Evolutionary conservation across 2,797 vertebrate species (phyloP).

Genomic region (Leucoraja ocellata): DNA sequence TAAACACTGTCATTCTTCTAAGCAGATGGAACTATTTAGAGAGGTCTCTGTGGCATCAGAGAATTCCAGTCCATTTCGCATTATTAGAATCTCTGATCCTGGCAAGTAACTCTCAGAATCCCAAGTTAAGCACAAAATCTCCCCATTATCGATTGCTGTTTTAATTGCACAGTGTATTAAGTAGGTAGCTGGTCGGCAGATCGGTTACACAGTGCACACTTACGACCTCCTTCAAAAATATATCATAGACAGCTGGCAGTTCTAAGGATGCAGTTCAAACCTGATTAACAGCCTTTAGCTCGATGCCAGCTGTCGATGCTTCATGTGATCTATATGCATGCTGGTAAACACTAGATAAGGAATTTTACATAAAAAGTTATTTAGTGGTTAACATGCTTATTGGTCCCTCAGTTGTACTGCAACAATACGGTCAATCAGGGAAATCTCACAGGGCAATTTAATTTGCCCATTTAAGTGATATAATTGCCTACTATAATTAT

Average conservation of each 20-base stretch:
- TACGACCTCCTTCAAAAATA: neutral
- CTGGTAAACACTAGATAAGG: neutral
- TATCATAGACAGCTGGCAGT: neutral
- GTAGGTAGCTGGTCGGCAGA: neutral
- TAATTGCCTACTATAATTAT: constrained; percentile 5
- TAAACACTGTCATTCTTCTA: neutral
- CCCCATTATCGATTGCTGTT: neutral
- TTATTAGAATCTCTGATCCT: neutral
- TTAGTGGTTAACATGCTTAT: neutral
- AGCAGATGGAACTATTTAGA: neutral
- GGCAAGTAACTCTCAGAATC: neutral
- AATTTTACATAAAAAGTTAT: neutral
- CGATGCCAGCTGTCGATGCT: neutral
- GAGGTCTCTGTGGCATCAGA: neutral
- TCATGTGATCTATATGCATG: neutral
- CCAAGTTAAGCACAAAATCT: neutral
- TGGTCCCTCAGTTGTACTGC: neutral
- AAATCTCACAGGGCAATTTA: neutral
- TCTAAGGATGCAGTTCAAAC: neutral
- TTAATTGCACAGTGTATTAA: neutral
- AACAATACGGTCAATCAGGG: neutral
- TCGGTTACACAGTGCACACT: neutral
- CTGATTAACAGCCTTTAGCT: neutral
- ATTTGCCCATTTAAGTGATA: neutral
- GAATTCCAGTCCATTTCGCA: neutral